These are phyloP conservation scores for Blastomussa wellsi DNA, from an alignment of 92 coral and sea anemone species.

Conservation along the genomic window DNA sequence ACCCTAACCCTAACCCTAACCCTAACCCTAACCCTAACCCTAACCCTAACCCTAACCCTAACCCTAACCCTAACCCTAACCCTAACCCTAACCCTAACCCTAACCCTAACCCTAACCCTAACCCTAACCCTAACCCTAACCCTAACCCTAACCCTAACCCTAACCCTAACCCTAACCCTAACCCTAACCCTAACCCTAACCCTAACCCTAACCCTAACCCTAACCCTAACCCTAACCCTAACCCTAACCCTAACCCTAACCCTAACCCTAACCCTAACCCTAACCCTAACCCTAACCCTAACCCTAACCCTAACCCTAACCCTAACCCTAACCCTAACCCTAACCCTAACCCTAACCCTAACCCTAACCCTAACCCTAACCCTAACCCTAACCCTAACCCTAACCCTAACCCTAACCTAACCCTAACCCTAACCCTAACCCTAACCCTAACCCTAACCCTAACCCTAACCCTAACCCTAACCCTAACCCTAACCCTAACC, in stretches of 20 bases:
- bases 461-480: constrained; percentile 20
- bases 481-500: constrained; percentile 19
- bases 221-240: constrained; percentile 35
- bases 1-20: constrained; percentile 27
- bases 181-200: constrained; percentile 37
- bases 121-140: constrained; percentile 52
- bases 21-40: constrained; percentile 22
- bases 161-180: constrained; percentile 37
- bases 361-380: constrained; percentile 45
- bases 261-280: constrained; percentile 42
- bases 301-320: constrained; percentile 41
- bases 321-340: constrained; percentile 35
- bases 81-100: constrained; percentile 40
- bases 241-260: constrained; percentile 41
- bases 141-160: constrained; percentile 52
- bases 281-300: constrained; percentile 40
- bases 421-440: not conserved
- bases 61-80: constrained; percentile 36
- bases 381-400: constrained; percentile 40
- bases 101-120: constrained; percentile 41
- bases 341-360: constrained; percentile 43
- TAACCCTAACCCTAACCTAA: constrained; percentile 36
- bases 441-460: constrained; percentile 13
- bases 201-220: constrained; percentile 40
- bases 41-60: constrained; percentile 41